Evolutionary conservation across 2,888 invertebrate species (phyloP), one percentile per base, ranked within the genome.

Genomic region (Tiphia femorata): DNA sequence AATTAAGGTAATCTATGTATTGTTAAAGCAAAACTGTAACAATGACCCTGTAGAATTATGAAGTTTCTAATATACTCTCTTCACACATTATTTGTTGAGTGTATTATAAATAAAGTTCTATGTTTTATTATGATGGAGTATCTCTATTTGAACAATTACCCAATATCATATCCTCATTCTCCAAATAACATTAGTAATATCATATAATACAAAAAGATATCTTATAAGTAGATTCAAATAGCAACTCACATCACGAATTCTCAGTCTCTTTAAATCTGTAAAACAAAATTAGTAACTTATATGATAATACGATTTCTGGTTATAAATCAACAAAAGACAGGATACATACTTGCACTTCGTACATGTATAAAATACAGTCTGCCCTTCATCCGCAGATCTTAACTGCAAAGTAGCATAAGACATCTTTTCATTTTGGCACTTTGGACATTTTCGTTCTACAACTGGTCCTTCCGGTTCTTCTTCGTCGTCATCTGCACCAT

Each of bases 351-450:
- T 92, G 91, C 98, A 99, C 78, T 93, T 92, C 16, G 92, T 90
- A 85, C 99, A 99, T 1, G 96, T 96, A 78, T 95, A 99, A 85
- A 99, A 98, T 2, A 99, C 96, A 1, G 98, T 99, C 84, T 99
- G 98, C 0, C 98, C 98, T 90, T 99, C 99, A 89, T 99, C 98
- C 16, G 98, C 98, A 0, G 98, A 98, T 70, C 98, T 86, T 20
- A 98, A 86, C 82, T 99, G 98, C 47, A 97, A 84, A 0, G 98
- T 98, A 3, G 96, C 94, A 82, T 97, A 98, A 0, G 95, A 94
- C 96, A 98, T 98, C 79, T 92, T 91, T 30, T 95, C 92, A 79
- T 96, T 90, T 1, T 91, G 92, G 86, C 98, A 99, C 80, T 93
- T 92, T 0, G 92, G 89, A 83, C 98, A 95, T 77, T 87, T 89